Evolutionary conservation across 1,140 invertebrate species (phyloP).

Genomic region (Dendrolimus punctatus): DNA sequence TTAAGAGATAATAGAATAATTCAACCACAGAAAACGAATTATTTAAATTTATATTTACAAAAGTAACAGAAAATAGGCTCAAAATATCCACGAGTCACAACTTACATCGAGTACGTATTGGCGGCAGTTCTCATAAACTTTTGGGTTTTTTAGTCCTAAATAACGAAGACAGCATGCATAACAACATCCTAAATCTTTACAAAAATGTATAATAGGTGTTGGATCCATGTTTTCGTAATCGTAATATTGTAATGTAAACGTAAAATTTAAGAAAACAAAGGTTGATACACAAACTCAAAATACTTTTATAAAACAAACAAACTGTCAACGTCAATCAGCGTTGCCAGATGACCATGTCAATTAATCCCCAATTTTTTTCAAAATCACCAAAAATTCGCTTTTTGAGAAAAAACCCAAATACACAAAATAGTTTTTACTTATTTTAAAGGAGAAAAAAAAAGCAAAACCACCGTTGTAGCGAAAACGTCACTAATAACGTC

Average conservation of each 20-base stretch:
- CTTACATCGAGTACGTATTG: constrained; percentile 21
- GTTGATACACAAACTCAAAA: background rate
- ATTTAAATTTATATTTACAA: background rate
- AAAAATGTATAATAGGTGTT: constrained; percentile 34
- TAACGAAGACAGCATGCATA: constrained; percentile 45
- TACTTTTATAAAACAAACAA: too few species aligned
- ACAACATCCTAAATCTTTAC: constrained; percentile 49
- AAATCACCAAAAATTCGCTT: too few species aligned
- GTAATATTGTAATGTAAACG: background rate
- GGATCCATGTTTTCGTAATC: constrained; percentile 30
- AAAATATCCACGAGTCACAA: constrained; percentile 2
- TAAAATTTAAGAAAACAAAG: background rate
- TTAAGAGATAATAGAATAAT: too few species aligned
- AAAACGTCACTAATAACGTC: too few species aligned
- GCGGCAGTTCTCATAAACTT: constrained; percentile 32
- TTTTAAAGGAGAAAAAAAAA: too few species aligned
- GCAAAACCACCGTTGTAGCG: too few species aligned
- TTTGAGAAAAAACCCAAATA: too few species aligned
- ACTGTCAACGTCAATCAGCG: too few species aligned
- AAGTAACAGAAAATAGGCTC: background rate
- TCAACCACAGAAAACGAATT: too few species aligned
- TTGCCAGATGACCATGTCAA: too few species aligned
- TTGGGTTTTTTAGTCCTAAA: constrained; percentile 42
- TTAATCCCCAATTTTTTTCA: too few species aligned
- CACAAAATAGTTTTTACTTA: too few species aligned